phyloP scores from a whole-genome alignment of 2,888 invertebrate species.

The Brenthis hecate region DNA sequence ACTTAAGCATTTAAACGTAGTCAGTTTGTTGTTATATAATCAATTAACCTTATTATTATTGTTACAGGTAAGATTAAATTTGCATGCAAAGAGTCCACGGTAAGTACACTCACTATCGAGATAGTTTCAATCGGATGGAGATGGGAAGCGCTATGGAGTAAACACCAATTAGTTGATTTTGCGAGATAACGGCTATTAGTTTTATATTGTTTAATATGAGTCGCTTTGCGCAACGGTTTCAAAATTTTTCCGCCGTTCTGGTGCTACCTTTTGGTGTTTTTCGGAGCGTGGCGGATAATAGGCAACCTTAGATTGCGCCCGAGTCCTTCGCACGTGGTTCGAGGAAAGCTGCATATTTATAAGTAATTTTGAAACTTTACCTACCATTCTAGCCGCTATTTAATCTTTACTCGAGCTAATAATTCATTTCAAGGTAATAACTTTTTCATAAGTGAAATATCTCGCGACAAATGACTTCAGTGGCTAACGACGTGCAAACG shows the following conservation, averaged over 20 bases:
- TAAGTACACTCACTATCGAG: slow-evolving; percentile 52
- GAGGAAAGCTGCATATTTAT: slow-evolving; percentile 77
- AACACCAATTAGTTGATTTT: slow-evolving; percentile 78
- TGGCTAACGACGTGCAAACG: slow-evolving; percentile 55
- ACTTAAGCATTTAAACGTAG: slow-evolving; percentile 19
- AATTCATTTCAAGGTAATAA: slow-evolving; percentile 55
- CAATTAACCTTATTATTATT: slow-evolving; percentile 49
- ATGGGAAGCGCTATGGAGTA: slow-evolving; percentile 56
- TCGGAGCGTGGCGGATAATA: slow-evolving; percentile 82
- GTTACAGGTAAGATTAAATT: slow-evolving; percentile 70
- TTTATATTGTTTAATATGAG: slow-evolving; percentile 80
- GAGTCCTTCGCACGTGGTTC: slow-evolving; percentile 76
- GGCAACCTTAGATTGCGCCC: slow-evolving; percentile 79
- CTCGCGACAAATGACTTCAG: slow-evolving; percentile 37
- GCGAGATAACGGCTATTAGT: slow-evolving; percentile 76
- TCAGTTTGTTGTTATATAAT: slow-evolving; percentile 26
- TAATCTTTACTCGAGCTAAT: slow-evolving; percentile 53
- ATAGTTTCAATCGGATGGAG: slow-evolving; percentile 43
- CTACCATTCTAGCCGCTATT: slow-evolving; percentile 54
- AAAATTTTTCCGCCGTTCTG: slow-evolving; percentile 78
- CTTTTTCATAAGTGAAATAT: slow-evolving; percentile 34
- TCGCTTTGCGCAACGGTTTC: slow-evolving; percentile 76
- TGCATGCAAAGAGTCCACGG: slow-evolving; percentile 45
- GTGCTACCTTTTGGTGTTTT: slow-evolving; percentile 79
- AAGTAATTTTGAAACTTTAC: slow-evolving; percentile 66